Evolutionary conservation across 2,113 vertebrate species (phyloP), one percentile per base, ranked within the genome.

Genomic region (Copsychus sechellarum): DNA sequence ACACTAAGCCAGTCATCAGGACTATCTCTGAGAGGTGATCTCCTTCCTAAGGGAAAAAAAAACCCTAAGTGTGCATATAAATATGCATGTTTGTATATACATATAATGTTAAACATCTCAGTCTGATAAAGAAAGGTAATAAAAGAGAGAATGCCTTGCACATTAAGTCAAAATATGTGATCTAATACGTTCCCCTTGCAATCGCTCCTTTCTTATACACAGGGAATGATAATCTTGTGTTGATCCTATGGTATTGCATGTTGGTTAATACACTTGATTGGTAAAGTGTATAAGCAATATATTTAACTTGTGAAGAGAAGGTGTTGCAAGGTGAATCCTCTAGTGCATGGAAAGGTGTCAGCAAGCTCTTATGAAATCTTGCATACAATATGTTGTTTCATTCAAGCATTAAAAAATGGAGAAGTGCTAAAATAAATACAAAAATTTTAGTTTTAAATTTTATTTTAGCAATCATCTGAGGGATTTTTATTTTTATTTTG

Each of bases 11-110:
- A 70, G 33, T 45, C 28, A 4, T 92, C 53, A 40, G 34, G 40
- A 79, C 43, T 82, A 50, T 47, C 14, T 74, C 31, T 26, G 38
- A 91, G 25, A 50, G 15, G 9, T 71, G 14, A 48, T 92, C 24
- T 43, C 29, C 33, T 73, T 61, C 47, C 58, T n/a, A 62, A 78
- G 29, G 29, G 18, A 2, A 31, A 31, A 48, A 61, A n/a, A 36
- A 6, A 0, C 2, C 6, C 15, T 16, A 8, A 33, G 15, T 57
- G 19, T 50, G 56, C 40, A 4, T 81, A 33, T 42, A 28, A 48
- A 6, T 29, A 13, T 45, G 6, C 5, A 1, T 6, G 26, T 51
- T 51, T 51, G 50, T 51, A 3, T 29, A 3, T 50, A 2, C 23
- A 4, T 71, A 3, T 34, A 31, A 43, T 4, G 38, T 13, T 62